Conservation (phyloP, 2,797 vertebrate species). For the Leptoclinus maculatus region DNA sequence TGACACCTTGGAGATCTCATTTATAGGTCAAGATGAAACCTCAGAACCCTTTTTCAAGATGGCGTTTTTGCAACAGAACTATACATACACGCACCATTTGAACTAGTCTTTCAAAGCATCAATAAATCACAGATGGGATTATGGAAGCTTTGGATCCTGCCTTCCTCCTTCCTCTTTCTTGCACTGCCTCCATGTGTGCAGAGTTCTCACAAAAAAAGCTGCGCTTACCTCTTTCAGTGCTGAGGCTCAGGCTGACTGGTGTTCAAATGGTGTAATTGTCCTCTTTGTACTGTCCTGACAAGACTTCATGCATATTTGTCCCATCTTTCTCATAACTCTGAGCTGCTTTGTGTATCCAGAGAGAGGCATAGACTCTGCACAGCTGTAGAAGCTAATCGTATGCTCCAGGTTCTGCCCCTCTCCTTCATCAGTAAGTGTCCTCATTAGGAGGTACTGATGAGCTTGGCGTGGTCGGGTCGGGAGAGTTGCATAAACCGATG, state of each 20-base stretch:
- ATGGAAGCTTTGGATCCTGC: too few species aligned
- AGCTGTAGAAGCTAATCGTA: conserved; percentile 38
- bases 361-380: conserved; percentile 8
- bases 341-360: neutral
- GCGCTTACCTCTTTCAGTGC: too few species aligned
- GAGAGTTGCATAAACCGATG: conserved; percentile 33
- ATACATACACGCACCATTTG: neutral
- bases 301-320: conserved; percentile 11
- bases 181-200: too few species aligned
- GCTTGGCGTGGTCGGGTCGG: conserved; percentile 47
- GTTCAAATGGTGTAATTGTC: too few species aligned
- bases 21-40: neutral
- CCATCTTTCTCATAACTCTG: neutral
- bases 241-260: too few species aligned
- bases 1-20: neutral
- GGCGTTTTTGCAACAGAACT: neutral
- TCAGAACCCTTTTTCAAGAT: neutral
- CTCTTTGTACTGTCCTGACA: neutral
- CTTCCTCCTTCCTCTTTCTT: too few species aligned
- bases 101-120: neutral
- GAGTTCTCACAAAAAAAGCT: too few species aligned
- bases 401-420: conserved; percentile 42
- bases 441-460: conserved; percentile 65
- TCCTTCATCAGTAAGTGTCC: conserved; percentile 42
- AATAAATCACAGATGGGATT: neutral